A percentile compares a stretch with the other conserved stretches of the same genome.
These are phyloP conservation scores for Hylaeus anthracinus DNA, from an alignment of 1,140 invertebrate species.

Conservation along the genomic window DNA sequence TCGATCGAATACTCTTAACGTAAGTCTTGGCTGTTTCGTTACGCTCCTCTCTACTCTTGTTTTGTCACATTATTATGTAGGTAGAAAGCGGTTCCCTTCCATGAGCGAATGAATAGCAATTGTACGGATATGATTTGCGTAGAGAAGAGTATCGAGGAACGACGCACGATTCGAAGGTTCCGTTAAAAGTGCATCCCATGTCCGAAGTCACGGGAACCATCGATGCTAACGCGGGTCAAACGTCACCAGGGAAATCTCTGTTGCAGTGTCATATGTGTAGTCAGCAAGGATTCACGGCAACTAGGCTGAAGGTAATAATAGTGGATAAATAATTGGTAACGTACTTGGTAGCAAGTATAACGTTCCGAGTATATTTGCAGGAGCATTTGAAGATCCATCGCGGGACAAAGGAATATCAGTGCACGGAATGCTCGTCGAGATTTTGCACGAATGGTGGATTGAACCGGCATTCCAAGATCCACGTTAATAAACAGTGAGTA, in stretches of 20 bases:
- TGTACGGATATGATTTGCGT: constrained; percentile 74
- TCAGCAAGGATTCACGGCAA: constrained; percentile 63
- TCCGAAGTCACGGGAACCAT: not conserved
- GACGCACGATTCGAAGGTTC: constrained; percentile 80
- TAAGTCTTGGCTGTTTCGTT: constrained; percentile 20
- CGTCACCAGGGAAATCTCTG: constrained; percentile 36
- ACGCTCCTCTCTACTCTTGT: not conserved
- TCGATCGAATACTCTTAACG: constrained; percentile 34
- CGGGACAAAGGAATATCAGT: constrained; percentile 72
- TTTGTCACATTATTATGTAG: not conserved
- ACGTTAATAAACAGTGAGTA: constrained; percentile 68
- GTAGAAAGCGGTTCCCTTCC: not conserved
- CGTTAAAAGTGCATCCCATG: constrained; percentile 63
- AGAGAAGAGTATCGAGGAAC: constrained; percentile 80
- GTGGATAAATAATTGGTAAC: not conserved
- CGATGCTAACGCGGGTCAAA: constrained; percentile 42
- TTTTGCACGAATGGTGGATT: constrained; percentile 79
- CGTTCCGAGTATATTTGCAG: constrained; percentile 62
- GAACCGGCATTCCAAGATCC: constrained; percentile 79
- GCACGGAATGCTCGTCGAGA: constrained; percentile 77
- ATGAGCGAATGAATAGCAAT: not conserved
- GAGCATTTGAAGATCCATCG: constrained; percentile 83
- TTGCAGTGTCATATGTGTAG: constrained; percentile 72
- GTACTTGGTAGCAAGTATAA: too few species aligned
- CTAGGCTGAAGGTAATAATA: constrained; percentile 59